A percentile compares a stretch with the other conserved stretches of the same genome.
Evolutionary conservation across 2,888 invertebrate species (phyloP).

Genomic region (Drosophila dives): DNA sequence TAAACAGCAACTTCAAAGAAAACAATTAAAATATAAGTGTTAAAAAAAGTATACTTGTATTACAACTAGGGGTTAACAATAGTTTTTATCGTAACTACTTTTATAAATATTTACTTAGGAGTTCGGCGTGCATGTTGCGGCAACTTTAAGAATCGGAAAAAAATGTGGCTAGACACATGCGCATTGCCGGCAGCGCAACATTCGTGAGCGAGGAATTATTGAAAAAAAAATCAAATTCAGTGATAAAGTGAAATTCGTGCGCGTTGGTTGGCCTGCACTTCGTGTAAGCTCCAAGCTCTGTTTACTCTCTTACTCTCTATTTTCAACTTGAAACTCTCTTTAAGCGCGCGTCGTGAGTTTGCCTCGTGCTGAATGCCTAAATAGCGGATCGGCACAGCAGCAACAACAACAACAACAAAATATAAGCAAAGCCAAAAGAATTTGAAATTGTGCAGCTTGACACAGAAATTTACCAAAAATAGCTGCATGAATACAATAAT

Average conservation of each 20-base stretch:
- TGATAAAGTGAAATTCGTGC: slow-evolving; percentile 76
- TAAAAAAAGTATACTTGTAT: neutral
- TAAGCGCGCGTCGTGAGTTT: slow-evolving; percentile 36
- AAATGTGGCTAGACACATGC: slow-evolving; percentile 50
- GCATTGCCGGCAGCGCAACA: slow-evolving; percentile 21
- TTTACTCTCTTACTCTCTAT: slow-evolving; percentile 32
- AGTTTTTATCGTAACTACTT: neutral
- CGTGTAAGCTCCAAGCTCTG: slow-evolving; percentile 62
- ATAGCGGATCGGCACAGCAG: slow-evolving; percentile 53
- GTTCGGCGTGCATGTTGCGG: slow-evolving; percentile 36
- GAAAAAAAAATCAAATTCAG: slow-evolving; percentile 72
- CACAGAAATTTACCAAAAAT: slow-evolving; percentile 21
- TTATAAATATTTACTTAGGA: neutral
- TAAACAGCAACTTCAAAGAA: neutral
- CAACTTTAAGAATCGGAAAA: slow-evolving; percentile 31
- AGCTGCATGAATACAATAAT: slow-evolving; percentile 40
- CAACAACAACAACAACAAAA: slow-evolving; percentile 27
- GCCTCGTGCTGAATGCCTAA: slow-evolving; percentile 30
- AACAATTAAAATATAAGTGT: neutral
- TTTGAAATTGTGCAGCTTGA: slow-evolving; percentile 29
- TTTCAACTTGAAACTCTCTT: slow-evolving; percentile 17
- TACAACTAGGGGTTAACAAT: neutral
- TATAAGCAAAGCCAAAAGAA: slow-evolving; percentile 38
- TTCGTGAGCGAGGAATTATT: slow-evolving; percentile 39
- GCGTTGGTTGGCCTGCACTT: slow-evolving; percentile 71